A percentile compares a stretch with the other conserved stretches of the same genome.
Conservation (phyloP, 2,888 invertebrate genomes). For the Villa cingulata region DNA sequence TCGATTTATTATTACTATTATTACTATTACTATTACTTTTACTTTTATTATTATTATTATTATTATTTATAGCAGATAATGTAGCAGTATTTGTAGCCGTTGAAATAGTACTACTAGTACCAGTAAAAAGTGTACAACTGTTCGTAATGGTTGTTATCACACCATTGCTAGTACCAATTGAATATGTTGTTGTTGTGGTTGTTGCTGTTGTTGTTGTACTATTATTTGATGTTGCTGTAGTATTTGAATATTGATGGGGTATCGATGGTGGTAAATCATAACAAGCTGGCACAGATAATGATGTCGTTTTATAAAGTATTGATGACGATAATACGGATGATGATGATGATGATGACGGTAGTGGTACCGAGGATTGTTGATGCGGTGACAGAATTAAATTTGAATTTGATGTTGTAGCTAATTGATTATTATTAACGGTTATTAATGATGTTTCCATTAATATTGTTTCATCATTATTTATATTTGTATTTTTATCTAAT, state of each 20-base stretch:
- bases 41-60: too few species aligned
- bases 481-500: neutral
- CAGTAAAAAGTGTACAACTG: too few species aligned
- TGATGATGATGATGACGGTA: too few species aligned
- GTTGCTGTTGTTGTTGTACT: neutral
- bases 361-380: constrained; percentile 10
- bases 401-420: constrained; percentile 15
- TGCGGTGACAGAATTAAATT: constrained; percentile 15
- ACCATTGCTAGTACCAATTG: too few species aligned
- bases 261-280: constrained; percentile 26
- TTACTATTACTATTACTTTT: too few species aligned
- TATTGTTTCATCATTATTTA: constrained; percentile 21
- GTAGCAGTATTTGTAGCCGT: too few species aligned
- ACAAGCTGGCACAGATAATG: constrained; percentile 8
- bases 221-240: neutral
- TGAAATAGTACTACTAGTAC: too few species aligned
- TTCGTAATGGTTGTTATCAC: too few species aligned
- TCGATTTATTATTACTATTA: too few species aligned
- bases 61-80: too few species aligned
- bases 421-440: constrained; percentile 23
- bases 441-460: constrained; percentile 33
- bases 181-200: neutral
- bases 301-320: constrained; percentile 15
- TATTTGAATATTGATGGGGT: constrained; percentile 19
- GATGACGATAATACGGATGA: too few species aligned